Evolutionary conservation across 2,888 invertebrate species (phyloP), one percentile per base, ranked within the genome.

Genomic region (Pristionchus japonicus): DNA sequence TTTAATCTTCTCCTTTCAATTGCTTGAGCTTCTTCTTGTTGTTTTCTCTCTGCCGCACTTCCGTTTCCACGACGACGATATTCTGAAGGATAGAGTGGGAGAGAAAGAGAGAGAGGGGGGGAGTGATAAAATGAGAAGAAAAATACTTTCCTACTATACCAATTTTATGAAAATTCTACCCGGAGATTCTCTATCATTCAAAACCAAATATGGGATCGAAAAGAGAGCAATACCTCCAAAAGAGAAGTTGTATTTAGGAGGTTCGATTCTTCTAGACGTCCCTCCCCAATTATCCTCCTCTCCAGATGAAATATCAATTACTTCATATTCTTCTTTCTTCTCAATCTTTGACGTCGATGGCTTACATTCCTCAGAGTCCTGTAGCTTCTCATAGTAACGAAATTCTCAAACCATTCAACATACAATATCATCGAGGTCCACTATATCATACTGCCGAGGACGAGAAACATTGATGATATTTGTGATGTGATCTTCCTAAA

Each of bases 301-400:
- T 27, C 49, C 86, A 11, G 67, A 67, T 40, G 86, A 86, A 20
- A 86, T 70, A 34, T 86, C 86, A 23, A 86, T 86, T 4, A 86
- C 70, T 49, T 86, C 85, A 23, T 27, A 64, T 7, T 64, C 85
- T 43, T 61, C 57, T 40, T 85, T 85, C 61, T 57, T 86, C 77
- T 40, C 43, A 13, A n/a, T 23, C 23, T 47, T 86, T 3, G 61
- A 85, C 15, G 67, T 64, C 27, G 64, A 85, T 31, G 85, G 83
- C 37, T 13, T 37, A 20, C 85, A 85, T 27, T 67, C 47, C 20
- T 49, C 70, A 31, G 23, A 27, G 17, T 47, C 49, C 70, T 86
- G 23, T 70, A 67, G 20, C 34, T 17, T 13, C n/a, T 64, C 37
- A 82, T 20, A 34, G 23, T n/a, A 82, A 15, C 6, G 20, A 20